phyloP scores from a whole-genome alignment of 1,140 invertebrate species.

The Nasonia giraulti region DNA sequence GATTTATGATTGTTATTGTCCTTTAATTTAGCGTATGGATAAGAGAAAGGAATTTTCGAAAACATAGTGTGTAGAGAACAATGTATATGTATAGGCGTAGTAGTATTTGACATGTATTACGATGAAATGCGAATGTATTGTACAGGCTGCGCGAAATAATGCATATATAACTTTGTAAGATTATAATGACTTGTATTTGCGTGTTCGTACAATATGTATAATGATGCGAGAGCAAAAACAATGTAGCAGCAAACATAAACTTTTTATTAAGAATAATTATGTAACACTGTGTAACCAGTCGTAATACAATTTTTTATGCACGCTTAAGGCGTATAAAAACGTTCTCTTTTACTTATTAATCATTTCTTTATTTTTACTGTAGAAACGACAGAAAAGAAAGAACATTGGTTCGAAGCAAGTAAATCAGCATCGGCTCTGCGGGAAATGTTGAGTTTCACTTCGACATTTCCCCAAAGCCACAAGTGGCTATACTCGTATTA shows the following conservation, averaged over 20 bases:
- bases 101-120: constrained; percentile 41
- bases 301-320: constrained; percentile 44
- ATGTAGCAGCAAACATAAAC: constrained; percentile 46
- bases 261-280: constrained; percentile 48
- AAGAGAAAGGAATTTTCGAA: background rate
- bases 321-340: constrained; percentile 31
- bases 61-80: constrained; percentile 17
- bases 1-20: constrained; percentile 24
- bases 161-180: constrained; percentile 27
- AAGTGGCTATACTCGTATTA: constrained; percentile 21
- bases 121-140: constrained; percentile 37
- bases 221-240: constrained; percentile 36
- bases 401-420: constrained; percentile 41
- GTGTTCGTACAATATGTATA: constrained; percentile 21
- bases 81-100: constrained; percentile 16
- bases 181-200: constrained; percentile 22
- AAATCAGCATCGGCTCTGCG: constrained; percentile 21
- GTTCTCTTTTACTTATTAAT: constrained; percentile 26
- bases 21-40: constrained; percentile 28
- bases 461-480: constrained; percentile 34
- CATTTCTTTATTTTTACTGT: constrained; percentile 34
- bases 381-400: constrained; percentile 12
- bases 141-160: constrained; percentile 40
- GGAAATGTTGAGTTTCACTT: constrained; percentile 3
- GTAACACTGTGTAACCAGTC: constrained; percentile 43